These are phyloP conservation scores for Zootoca vivipara DNA, from an alignment of 2,113 vertebrate species.

Conservation along the genomic window DNA sequence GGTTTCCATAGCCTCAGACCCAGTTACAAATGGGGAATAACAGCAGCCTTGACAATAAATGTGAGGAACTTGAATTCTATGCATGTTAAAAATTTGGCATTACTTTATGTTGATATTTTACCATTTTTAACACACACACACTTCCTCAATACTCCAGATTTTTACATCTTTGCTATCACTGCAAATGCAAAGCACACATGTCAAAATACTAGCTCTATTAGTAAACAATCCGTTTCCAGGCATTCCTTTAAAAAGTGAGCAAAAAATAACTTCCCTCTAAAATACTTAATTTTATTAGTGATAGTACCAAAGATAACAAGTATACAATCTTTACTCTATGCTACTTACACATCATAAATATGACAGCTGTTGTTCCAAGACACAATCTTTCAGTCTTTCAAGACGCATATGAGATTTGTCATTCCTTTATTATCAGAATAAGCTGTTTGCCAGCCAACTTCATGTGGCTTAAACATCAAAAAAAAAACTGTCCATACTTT, in stretches of 20 bases:
- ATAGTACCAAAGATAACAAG: slow-evolving; percentile 81
- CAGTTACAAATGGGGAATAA: neutral
- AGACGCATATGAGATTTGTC: slow-evolving; percentile 62
- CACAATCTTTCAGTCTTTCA: slow-evolving; percentile 71
- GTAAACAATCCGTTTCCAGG: slow-evolving; percentile 51
- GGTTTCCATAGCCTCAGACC: neutral
- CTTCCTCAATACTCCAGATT: neutral
- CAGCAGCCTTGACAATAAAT: neutral
- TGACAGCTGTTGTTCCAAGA: slow-evolving; percentile 74
- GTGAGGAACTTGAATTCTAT: neutral
- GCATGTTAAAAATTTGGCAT: neutral
- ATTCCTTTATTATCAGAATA: slow-evolving; percentile 69
- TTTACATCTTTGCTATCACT: neutral
- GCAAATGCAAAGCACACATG: slow-evolving; percentile 19
- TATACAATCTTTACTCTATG: slow-evolving; percentile 77
- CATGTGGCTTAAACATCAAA: slow-evolving; percentile 72
- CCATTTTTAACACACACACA: neutral
- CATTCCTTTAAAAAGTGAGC: slow-evolving; percentile 63
- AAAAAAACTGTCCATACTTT: slow-evolving; percentile 78
- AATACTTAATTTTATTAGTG: slow-evolving; percentile 80
- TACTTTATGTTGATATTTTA: neutral
- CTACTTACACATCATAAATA: slow-evolving; percentile 83
- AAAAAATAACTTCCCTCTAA: slow-evolving; percentile 77
- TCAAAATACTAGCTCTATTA: slow-evolving; percentile 34
- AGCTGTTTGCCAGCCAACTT: slow-evolving; percentile 72